Conservation (phyloP, 1,140 invertebrate genomes). For the Drosophila repleta region DNA sequence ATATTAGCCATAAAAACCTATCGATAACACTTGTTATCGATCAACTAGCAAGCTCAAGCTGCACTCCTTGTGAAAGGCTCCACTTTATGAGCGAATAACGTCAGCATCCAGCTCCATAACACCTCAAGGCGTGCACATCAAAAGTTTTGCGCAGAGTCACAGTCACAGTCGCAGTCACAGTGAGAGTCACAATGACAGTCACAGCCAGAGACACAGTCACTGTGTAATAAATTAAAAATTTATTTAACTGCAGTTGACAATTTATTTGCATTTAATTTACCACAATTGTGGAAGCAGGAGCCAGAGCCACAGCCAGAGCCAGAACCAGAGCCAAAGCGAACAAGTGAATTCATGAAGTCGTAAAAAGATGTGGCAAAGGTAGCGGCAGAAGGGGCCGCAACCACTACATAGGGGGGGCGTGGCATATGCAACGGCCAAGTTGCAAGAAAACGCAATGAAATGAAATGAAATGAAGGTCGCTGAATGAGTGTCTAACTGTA, state of each 20-base stretch:
- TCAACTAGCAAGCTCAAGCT: not conserved
- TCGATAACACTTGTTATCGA: not conserved
- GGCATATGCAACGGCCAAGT: slow-evolving; percentile 46
- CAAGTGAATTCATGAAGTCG: slow-evolving; percentile 4
- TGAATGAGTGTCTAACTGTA: slow-evolving; percentile 52
- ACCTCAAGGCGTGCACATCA: not conserved
- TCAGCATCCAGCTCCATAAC: not conserved
- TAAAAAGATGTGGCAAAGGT: not conserved
- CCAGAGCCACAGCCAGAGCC: slow-evolving; percentile 8
- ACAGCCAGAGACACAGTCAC: not conserved
- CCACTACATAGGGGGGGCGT: not conserved
- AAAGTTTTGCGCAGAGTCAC: not conserved
- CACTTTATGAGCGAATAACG: not conserved
- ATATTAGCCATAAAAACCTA: too few relatives aligned
- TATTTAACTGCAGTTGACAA: slow-evolving; percentile 80
- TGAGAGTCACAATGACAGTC: slow-evolving; percentile 11
- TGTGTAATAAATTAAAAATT: slow-evolving; percentile 78
- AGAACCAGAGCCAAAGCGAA: slow-evolving; percentile 7
- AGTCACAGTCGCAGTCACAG: slow-evolving; percentile 7
- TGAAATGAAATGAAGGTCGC: slow-evolving; percentile 79
- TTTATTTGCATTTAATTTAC: slow-evolving; percentile 81
- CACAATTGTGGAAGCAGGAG: slow-evolving; percentile 50
- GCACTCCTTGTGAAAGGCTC: not conserved
- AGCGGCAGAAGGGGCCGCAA: not conserved
- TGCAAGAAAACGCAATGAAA: slow-evolving; percentile 75